Base-by-base conservation (phyloP, 2,797 vertebrate species). In the Megalops cyprinoides region DNA sequence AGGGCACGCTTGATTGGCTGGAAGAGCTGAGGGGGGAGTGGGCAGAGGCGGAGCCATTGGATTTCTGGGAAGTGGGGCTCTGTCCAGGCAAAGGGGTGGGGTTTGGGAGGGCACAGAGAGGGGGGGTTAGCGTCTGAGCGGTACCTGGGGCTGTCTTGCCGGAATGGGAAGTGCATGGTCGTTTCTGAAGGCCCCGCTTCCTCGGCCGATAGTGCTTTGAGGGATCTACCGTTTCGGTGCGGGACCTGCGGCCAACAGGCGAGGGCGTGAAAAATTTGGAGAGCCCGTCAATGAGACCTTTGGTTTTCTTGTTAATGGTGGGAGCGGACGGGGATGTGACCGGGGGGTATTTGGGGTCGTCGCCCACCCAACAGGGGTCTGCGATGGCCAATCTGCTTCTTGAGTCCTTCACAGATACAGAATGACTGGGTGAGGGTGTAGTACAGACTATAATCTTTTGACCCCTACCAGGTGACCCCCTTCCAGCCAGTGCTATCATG, bases 191-290 rank as follows among this genome's bases (percentile, higher is more conserved):
- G 93, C 93, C 93, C 91, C 95, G 93, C 92, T 97, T 96, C 94
- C 94, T 95, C 93, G 94, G 95, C 93, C 94, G 92, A 88, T 94
- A 96, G 92, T 94, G 96, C 90, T 94, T 94, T 93, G 94, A 93
- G 93, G 96, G 95, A 92, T 96, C 96, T 92, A 96, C 91, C 85
- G 94, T 92, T 92, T 97, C 94, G 90, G 94, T 93, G 92, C 97
- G 96, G 92, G 95, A 96, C 94, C 96, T 96, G 94, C 97, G 97
- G 93, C 97, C 97, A 94, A 97, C 95, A 78, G 97, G 98, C 91
- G 98, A 99, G 87, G 97, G 97, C 85, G 98, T 99, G 93, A 99
- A 99, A 96, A 99, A 99, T 96, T 97, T 99, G 95, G 97, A 98
- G 94, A 98, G 97, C 95, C 97, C 97, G 89, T 99, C 97, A 91